Evolutionary conservation across 2,113 vertebrate genomes (phyloP).

Genomic region (Antigone vipio): DNA sequence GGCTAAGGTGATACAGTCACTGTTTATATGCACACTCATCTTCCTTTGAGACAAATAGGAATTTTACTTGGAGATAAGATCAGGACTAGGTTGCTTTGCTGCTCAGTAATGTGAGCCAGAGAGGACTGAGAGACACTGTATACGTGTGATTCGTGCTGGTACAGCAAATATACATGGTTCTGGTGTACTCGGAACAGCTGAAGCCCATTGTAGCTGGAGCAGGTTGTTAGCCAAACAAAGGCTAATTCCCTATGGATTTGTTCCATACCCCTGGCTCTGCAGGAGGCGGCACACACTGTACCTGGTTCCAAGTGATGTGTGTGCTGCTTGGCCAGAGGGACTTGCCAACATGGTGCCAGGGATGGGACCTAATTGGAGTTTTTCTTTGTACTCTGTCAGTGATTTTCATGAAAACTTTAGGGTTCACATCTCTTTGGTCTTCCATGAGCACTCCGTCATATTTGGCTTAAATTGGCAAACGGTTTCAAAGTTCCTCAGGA

Average conservation of each 20-base stretch:
- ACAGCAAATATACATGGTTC: background rate
- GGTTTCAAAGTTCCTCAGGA: background rate
- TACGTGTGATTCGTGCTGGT: background rate
- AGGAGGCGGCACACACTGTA: accelerated
- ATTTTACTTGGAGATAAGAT: background rate
- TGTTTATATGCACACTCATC: background rate
- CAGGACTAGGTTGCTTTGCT: background rate
- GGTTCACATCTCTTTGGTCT: background rate
- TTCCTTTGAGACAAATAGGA: background rate
- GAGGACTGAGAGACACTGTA: background rate
- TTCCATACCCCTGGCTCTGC: background rate
- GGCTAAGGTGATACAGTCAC: background rate
- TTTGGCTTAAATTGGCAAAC: background rate
- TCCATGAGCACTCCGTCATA: background rate
- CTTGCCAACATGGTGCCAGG: background rate
- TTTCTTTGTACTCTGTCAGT: background rate
- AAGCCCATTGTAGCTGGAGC: background rate
- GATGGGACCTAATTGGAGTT: background rate
- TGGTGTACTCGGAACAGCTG: background rate
- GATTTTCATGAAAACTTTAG: background rate
- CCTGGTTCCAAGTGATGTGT: background rate
- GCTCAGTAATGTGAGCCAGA: background rate
- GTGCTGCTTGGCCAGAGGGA: background rate
- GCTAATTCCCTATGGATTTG: background rate
- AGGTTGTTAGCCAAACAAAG: background rate